phyloP scores from a whole-genome alignment of 2,113 vertebrate species.

The Phainopepla nitens region DNA sequence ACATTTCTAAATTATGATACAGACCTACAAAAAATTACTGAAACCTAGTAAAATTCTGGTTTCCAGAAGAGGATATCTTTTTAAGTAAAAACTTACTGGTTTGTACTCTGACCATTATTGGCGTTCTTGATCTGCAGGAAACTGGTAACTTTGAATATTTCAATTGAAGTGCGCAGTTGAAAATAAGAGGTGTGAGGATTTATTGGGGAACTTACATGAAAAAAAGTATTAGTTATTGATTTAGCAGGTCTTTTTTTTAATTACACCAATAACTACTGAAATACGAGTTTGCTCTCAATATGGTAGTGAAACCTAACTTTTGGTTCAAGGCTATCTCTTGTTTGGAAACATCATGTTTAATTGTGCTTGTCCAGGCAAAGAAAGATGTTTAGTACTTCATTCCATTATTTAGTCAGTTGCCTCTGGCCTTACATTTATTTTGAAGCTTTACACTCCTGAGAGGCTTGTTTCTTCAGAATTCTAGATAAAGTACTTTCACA shows the following conservation, averaged over 20 bases:
- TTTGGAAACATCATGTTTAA: background rate
- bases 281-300: background rate
- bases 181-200: background rate
- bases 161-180: background rate
- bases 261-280: background rate
- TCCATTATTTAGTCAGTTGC: background rate
- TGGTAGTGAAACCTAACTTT: background rate
- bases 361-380: background rate
- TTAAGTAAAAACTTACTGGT: background rate
- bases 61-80: background rate
- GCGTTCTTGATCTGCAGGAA: background rate
- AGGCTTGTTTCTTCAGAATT: background rate
- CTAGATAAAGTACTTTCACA: background rate
- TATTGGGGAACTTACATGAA: background rate
- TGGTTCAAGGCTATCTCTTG: background rate
- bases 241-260: background rate
- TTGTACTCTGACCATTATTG: background rate
- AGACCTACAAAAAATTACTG: background rate
- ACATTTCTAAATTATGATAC: background rate
- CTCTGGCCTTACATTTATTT: background rate
- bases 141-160: background rate
- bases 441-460: background rate
- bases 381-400: background rate
- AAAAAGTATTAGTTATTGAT: background rate
- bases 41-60: background rate